Percentiles rank a stretch among this genome's conserved stretches.
Evolutionary conservation across 2,888 invertebrate genomes (phyloP).

Genomic region (Patella depressa): DNA sequence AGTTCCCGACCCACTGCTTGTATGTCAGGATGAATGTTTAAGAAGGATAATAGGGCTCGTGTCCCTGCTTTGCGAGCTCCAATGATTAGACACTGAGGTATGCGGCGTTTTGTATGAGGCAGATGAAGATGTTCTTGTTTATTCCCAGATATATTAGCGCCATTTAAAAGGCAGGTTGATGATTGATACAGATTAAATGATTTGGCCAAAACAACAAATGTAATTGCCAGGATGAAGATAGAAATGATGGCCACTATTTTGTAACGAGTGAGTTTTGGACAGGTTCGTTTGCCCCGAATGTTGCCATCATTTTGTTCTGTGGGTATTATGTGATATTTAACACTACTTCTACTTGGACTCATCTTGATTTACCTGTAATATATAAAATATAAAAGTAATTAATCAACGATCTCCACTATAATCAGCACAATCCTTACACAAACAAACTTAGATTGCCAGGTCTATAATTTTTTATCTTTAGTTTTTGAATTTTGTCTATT

Average conservation of each 20-base stretch:
- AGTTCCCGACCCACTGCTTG: conserved; percentile 96
- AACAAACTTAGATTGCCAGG: too few species aligned
- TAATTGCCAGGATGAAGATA: conserved; percentile 12
- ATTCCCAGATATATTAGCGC: background rate
- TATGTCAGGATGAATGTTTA: conserved; percentile 76
- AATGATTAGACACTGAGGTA: conserved; percentile 70
- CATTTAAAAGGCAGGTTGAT: too few species aligned
- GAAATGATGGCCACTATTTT: conserved; percentile 5
- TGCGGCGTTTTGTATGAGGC: conserved; percentile 53
- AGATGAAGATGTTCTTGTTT: conserved; percentile 22
- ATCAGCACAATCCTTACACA: too few species aligned
- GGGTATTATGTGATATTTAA: conserved; percentile 2
- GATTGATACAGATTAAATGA: too few species aligned
- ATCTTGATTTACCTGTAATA: background rate
- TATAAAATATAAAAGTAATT: too few species aligned
- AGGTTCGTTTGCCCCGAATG: background rate
- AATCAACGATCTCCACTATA: too few species aligned
- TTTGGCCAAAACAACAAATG: conserved; percentile 15
- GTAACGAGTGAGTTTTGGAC: conserved; percentile 24
- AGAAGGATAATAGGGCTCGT: conserved; percentile 67
- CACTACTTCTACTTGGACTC: background rate
- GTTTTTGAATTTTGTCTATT: too few species aligned
- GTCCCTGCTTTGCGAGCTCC: conserved; percentile 71
- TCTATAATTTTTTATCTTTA: too few species aligned
- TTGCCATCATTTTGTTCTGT: background rate